These are phyloP conservation scores for Petrocephalus sullivani DNA, from an alignment of 2,797 vertebrate species.

Conservation along the genomic window DNA sequence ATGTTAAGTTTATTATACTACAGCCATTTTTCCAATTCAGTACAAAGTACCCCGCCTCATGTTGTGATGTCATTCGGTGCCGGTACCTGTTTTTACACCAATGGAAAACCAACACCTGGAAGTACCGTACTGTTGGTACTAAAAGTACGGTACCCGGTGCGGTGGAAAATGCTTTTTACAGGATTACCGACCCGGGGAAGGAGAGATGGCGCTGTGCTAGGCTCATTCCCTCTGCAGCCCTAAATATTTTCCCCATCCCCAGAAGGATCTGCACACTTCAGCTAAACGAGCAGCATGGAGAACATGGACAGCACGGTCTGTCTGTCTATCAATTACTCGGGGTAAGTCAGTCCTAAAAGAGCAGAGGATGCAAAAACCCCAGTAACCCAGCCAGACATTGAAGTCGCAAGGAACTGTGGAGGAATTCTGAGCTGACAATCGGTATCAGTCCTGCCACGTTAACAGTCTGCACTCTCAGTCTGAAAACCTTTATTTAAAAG, in stretches of 20 bases:
- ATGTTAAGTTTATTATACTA: no score
- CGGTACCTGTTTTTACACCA: no score
- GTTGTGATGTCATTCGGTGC: no score
- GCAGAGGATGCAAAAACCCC: background rate
- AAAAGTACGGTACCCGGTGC: no score
- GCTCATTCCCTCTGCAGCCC: constrained; percentile 28
- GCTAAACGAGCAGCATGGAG: constrained; percentile 19
- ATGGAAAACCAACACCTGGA: no score
- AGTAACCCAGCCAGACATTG: background rate
- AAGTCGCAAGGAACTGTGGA: background rate
- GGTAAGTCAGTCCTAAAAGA: constrained; percentile 41
- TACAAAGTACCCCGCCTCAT: no score
- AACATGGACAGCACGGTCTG: background rate
- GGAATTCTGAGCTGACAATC: background rate
- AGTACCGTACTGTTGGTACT: no score
- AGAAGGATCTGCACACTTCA: background rate
- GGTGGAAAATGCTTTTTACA: background rate
- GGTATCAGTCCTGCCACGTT: background rate
- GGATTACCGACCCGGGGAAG: constrained; percentile 25
- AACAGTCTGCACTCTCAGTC: background rate
- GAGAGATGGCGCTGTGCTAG: constrained; percentile 12
- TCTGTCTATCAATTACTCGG: constrained; percentile 37
- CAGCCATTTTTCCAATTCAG: no score
- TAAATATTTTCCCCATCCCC: constrained; percentile 38
- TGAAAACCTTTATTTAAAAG: background rate